These are phyloP conservation scores for Callaeas wilsoni DNA, from an alignment of 2,113 vertebrate species.

Conservation along the genomic window DNA sequence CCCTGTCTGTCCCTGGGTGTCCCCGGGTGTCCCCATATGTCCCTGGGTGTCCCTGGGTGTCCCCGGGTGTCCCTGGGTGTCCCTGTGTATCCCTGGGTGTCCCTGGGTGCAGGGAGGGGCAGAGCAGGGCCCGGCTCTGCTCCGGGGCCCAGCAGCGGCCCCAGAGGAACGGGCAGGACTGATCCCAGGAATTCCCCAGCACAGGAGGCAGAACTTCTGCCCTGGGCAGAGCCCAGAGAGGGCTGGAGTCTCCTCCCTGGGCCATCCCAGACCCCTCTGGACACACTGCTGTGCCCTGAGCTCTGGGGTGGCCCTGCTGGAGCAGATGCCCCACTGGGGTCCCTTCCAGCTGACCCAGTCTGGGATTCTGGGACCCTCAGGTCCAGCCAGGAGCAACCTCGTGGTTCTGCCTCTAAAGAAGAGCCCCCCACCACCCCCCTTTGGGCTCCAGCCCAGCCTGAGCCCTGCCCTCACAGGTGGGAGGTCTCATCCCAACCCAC, in stretches of 20 bases:
- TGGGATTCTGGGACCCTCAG: background rate
- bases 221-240: background rate
- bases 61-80: background rate
- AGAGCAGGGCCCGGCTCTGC: background rate
- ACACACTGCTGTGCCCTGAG: background rate
- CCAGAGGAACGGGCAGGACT: background rate
- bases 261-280: rapidly evolving
- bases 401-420: background rate
- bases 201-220: background rate
- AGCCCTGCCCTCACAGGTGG: background rate
- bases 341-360: background rate
- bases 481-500: rapidly evolving
- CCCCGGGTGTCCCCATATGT: too few relatives aligned
- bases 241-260: background rate
- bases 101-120: background rate
- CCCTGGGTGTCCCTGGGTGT: too few relatives aligned
- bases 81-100: background rate
- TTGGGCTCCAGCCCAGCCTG: too few relatives aligned
- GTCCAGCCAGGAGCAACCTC: background rate
- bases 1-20: too few relatives aligned
- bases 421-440: background rate
- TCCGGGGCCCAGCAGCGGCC: background rate
- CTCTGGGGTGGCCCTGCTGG: background rate
- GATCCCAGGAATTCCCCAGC: background rate
- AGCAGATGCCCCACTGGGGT: background rate